Conservation (phyloP, 2,888 invertebrate genomes). For the Dromius quadrimaculatus region DNA sequence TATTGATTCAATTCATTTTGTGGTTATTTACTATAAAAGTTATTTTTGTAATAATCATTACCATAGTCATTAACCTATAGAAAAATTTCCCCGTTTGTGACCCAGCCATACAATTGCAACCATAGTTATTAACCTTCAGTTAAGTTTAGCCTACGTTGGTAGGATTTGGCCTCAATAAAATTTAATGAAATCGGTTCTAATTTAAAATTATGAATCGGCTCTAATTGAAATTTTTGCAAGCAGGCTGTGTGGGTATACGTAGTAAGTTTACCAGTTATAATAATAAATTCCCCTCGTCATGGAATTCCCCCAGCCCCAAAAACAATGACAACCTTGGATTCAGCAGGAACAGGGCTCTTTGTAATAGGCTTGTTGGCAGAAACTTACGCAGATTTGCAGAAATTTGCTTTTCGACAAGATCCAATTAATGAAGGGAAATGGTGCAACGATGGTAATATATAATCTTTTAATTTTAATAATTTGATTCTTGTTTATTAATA, state of each 20-base stretch:
- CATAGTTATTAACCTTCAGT: too few species aligned
- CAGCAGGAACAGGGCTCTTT: constrained; percentile 87
- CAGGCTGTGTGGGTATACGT: constrained; percentile 93
- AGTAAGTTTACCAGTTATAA: constrained; percentile 92
- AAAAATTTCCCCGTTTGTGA: too few species aligned
- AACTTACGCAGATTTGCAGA: constrained; percentile 92
- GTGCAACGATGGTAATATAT: constrained; percentile 84
- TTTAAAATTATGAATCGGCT: not conserved
- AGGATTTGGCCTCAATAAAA: too few species aligned
- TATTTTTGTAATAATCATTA: too few species aligned
- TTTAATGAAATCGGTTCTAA: not conserved
- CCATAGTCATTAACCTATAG: too few species aligned
- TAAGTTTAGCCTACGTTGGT: too few species aligned
- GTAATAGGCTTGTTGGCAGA: constrained; percentile 88
- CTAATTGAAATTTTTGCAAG: constrained; percentile 52
- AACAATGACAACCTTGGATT: constrained; percentile 89
- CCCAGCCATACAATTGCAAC: too few species aligned
- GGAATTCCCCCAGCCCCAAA: constrained; percentile 81
- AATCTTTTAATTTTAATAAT: too few species aligned
- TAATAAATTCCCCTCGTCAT: constrained; percentile 88
- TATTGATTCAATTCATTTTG: too few species aligned
- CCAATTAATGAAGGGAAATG: constrained; percentile 90
- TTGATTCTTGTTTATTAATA: too few species aligned
- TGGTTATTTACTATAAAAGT: too few species aligned
- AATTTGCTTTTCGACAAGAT: constrained; percentile 90